Evolutionary conservation across 53 echinoderm and acorn worm genomes (phyloP), one percentile per base, ranked within the genome.

Genomic region (Actinopyga echinites): DNA sequence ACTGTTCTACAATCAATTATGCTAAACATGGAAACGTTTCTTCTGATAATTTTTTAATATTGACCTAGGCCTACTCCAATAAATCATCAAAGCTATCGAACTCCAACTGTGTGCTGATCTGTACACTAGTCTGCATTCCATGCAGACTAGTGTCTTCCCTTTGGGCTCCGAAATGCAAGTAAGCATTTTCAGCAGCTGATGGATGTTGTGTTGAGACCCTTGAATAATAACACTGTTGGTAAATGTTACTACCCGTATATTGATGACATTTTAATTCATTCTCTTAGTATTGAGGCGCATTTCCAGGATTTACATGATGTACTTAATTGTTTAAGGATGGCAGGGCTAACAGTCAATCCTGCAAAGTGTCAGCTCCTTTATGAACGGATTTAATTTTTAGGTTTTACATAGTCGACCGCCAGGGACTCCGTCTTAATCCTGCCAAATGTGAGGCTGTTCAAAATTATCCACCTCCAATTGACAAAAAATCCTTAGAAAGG

Each of bases 361-460:
- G 73, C 1, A 1, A 73, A 73, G 19, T 73, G 73, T 25, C 36
- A n/a, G 22, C 33, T 73, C 10, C 19, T 73, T 5, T 73, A 42
- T 20, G 10, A 9, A 73, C 20, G 24, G 21, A 17, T 73, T 42
- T 35, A 40, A 8, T 73, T 73, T 25, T 73, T 40, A 37, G 73
- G 73, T n/a, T n/a, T 8, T 67, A 67, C 30, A 67, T 67, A 0
- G 2, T 67, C 7, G 68, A 68, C n/a, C 34, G 35, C 34, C 30
- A 35, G 35, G 68, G 68, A 8, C 1, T 68, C 2, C 4, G 3
- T 1, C 36, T 68, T 1, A 68, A 73, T 73, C 73, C 73, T 0
- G 1, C 73, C 1, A 73, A 73, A 42, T 43, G 44, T 73, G 73
- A 73, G 22, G 73, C 73, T 15, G 73, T 73, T 44, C 40, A 42